These are phyloP conservation scores for Melanogrammus aeglefinus DNA, from an alignment of 2,797 vertebrate genomes.

Conservation along the genomic window DNA sequence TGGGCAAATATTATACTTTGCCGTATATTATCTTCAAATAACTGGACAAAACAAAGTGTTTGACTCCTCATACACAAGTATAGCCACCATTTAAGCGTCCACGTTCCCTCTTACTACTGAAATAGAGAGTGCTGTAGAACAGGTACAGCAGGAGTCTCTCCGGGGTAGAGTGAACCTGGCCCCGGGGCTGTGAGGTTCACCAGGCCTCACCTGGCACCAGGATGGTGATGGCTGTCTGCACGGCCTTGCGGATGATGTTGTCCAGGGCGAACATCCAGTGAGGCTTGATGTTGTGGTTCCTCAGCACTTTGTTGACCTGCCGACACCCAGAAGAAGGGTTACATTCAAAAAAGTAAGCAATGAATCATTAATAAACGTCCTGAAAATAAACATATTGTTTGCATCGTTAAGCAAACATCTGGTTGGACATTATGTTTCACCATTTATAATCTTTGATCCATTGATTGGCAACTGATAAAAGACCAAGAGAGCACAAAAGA, in stretches of 20 bases:
- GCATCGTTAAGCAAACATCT: background rate
- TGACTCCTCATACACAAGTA: too few relatives aligned
- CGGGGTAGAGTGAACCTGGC: background rate
- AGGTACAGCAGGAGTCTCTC: background rate
- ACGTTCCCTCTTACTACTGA: background rate
- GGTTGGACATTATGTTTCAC: background rate
- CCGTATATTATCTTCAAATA: background rate
- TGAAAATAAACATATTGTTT: background rate
- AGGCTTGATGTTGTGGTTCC: conserved; percentile 98
- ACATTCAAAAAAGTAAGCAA: background rate
- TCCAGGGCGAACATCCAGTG: conserved; percentile 99
- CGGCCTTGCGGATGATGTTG: conserved; percentile 96
- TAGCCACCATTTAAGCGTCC: background rate
- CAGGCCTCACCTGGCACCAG: conserved; percentile 89
- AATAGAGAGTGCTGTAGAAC: background rate
- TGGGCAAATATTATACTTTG: background rate
- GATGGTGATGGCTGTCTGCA: conserved; percentile 96
- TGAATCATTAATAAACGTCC: background rate
- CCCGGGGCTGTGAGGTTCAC: background rate
- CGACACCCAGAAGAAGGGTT: conserved; percentile 9
- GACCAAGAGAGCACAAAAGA: background rate
- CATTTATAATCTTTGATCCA: background rate
- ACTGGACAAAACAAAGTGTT: background rate
- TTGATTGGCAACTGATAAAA: background rate
- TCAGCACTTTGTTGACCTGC: conserved; percentile 96